Percentiles rank a stretch among this genome's conserved stretches.
Conservation (phyloP, 2,888 invertebrate genomes). For the Polyommatus iphigenia region DNA sequence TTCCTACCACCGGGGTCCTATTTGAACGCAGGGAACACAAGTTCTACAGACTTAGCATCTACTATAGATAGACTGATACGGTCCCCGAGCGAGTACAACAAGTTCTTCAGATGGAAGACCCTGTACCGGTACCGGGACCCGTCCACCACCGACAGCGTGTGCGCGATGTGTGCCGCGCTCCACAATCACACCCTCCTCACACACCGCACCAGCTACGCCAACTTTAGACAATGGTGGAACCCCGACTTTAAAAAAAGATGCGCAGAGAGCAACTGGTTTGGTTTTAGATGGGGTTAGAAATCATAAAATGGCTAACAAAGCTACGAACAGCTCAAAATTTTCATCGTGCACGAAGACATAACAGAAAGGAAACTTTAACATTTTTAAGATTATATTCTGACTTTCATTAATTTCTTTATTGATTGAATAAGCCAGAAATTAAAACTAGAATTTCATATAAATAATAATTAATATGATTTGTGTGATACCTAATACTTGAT, state of each 20-base stretch:
- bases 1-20: constrained; percentile 69
- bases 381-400: too few relatives aligned
- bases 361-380: too few relatives aligned
- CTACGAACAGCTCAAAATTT: not conserved
- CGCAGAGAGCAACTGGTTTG: not conserved
- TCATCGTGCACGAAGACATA: too few relatives aligned
- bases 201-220: constrained; percentile 46
- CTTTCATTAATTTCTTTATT: too few relatives aligned
- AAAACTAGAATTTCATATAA: too few relatives aligned
- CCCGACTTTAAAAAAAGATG: constrained; percentile 47
- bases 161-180: constrained; percentile 57
- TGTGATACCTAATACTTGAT: too few relatives aligned
- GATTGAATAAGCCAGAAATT: too few relatives aligned
- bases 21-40: constrained; percentile 51
- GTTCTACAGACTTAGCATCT: constrained; percentile 49
- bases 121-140: constrained; percentile 53
- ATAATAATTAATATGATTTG: too few relatives aligned
- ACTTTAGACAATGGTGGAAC: constrained; percentile 63
- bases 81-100: constrained; percentile 50
- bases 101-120: constrained; percentile 58
- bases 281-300: constrained; percentile 9
- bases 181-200: constrained; percentile 48
- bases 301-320: not conserved
- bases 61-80: constrained; percentile 51
- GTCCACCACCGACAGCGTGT: constrained; percentile 49